A percentile compares a stretch with the other conserved stretches of the same genome.
These are phyloP conservation scores for Pangasius sanitwongsei DNA, from an alignment of 2,797 vertebrate species.

Conservation along the genomic window DNA sequence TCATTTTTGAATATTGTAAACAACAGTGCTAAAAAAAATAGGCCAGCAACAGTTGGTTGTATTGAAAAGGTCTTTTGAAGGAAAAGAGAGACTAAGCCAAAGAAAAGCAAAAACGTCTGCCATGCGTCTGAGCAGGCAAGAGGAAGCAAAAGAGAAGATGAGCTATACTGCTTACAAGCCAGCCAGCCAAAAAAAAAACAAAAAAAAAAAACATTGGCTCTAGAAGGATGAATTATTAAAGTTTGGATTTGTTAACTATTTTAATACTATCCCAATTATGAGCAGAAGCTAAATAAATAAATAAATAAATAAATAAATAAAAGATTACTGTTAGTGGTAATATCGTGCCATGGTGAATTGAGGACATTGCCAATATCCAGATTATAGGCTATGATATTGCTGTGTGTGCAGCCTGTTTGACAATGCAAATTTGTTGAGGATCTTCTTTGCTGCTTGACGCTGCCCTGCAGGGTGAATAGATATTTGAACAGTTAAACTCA, in stretches of 20 bases:
- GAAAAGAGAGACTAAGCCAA: neutral
- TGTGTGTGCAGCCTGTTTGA: neutral
- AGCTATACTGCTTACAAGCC: neutral
- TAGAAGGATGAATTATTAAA: neutral
- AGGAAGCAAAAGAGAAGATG: neutral
- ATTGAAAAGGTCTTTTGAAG: neutral
- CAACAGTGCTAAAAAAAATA: neutral
- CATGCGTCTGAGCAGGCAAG: neutral
- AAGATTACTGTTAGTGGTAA: neutral
- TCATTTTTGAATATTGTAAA: neutral
- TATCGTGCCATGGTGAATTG: neutral
- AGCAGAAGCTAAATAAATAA: neutral
- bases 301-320: neutral
- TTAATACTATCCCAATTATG: neutral
- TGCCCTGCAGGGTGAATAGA: constrained; percentile 13
- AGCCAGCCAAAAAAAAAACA: neutral
- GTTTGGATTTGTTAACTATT: neutral
- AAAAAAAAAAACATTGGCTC: neutral
- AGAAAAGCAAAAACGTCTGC: neutral
- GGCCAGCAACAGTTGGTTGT: neutral
- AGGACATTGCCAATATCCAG: neutral
- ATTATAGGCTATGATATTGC: neutral
- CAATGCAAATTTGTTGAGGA: neutral
- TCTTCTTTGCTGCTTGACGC: neutral
- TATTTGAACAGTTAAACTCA: constrained; percentile 22